Conservation (phyloP, 2,888 invertebrate genomes). For the Ochlodes sylvanus region DNA sequence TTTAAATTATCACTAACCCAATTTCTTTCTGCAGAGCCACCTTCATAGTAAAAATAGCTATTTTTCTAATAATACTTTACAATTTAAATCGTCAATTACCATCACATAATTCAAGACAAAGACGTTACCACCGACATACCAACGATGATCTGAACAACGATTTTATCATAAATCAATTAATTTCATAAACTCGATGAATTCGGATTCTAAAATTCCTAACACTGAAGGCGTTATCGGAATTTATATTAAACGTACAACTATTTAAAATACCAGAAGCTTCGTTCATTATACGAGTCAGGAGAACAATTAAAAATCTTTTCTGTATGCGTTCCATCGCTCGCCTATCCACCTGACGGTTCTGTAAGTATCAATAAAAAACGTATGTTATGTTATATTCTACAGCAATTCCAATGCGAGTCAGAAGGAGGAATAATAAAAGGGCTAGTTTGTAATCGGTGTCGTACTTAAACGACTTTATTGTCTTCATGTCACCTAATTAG, state of each 20-base stretch:
- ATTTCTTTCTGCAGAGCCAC: too few relatives aligned
- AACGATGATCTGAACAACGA: conserved; percentile 11
- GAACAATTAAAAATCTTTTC: conserved; percentile 78
- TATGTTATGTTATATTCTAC: conserved; percentile 59
- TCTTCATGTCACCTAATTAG: conserved; percentile 68
- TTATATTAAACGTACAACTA: conserved; percentile 16
- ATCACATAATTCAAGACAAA: conserved; percentile 7
- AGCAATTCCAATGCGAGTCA: conserved; percentile 66
- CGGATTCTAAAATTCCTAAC: conserved; percentile 17
- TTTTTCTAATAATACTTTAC: too few relatives aligned
- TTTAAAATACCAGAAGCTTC: conserved; percentile 53
- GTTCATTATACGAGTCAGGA: conserved; percentile 63
- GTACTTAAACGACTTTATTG: conserved; percentile 69
- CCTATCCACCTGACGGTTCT: conserved; percentile 66
- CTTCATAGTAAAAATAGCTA: too few relatives aligned
- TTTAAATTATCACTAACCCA: too few relatives aligned
- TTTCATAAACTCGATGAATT: conserved; percentile 15
- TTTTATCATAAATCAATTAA: conserved; percentile 28
- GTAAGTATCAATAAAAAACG: conserved; percentile 70
- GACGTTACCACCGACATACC: conserved; percentile 5
- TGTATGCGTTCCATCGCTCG: conserved; percentile 61
- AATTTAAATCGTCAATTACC: background rate
- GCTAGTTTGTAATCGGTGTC: conserved; percentile 59
- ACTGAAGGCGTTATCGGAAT: conserved; percentile 7
- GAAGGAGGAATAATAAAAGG: conserved; percentile 56